Base-by-base conservation (phyloP, 2,888 invertebrate species). In the Athrips mouffetella region DNA sequence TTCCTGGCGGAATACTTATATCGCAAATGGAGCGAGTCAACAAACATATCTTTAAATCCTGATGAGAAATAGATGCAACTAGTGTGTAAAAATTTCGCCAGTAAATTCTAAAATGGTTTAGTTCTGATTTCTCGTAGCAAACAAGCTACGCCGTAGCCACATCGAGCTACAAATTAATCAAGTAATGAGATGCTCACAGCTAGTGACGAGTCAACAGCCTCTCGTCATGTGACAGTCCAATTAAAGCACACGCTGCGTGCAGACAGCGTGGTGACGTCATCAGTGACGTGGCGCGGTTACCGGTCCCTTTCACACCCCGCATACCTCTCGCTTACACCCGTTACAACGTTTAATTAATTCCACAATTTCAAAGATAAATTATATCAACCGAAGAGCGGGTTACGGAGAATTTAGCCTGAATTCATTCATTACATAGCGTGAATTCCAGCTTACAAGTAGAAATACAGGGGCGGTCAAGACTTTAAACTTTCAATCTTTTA, bases 311-410 rank as follows among this genome's bases (percentile, higher is more conserved):
- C n/a, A n/a, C 18, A 37, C 20, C n/a, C n/a, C n/a, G 37, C 11
- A n/a, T 21, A 11, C 33, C 33, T 16, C 2, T 21, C 20, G n/a
- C 10, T 11, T 21, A 21, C n/a, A n/a, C 18, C 20, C 20, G 4
- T 11, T 11, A 21, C 11, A 7, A 20, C 37, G 21, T 37, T 37
- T 37, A 37, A 37, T 37, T 37, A 37, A 37, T 37, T 37, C 21
- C 21, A 7, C 18, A 37, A 37, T 37, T 11, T 5, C 11, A n/a
- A 11, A 11, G 37, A 37, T 37, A 18, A 21, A 21, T 37, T 18
- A 15, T 37, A 18, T 20, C n/a, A 10, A 16, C 18, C 20, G 10
- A n/a, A n/a, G 0, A 20, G 6, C 15, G 15, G 31, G 15, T 31
- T 7, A 15, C 15, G 15, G 37, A 5, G 37, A 1, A 37, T n/a